Evolutionary conservation across 2,888 invertebrate species (phyloP), one percentile per base, ranked within the genome.

Genomic region (Pogonocherus hispidulus): DNA sequence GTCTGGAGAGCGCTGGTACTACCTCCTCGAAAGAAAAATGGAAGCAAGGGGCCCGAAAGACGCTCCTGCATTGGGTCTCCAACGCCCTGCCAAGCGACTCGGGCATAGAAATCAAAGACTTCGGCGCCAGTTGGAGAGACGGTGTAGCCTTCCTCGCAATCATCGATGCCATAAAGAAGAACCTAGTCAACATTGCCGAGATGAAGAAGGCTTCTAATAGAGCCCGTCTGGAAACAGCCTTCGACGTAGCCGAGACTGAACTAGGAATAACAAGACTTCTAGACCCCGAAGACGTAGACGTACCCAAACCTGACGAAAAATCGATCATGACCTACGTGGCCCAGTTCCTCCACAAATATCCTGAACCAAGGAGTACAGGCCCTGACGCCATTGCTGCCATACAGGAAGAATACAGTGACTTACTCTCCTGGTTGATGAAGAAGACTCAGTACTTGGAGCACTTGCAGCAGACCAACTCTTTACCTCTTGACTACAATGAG

Each of bases 301-400:
- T 97, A 22, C 93, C 94, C 23, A 95, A 95, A 84, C 98, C 98
- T 3, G 98, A 98, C 85, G 98, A 98, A 85, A 94, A 96, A 86
- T 97, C 97, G 71, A 96, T 98, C 79, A 98, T 98, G 98, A 98
- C 98, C 27, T 98, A 98, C 85, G 97, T 98, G 71, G 97, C 98
- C 44, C 98, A 98, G 88, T 98, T 98, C 87, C 89, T 98, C 82
- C 97, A 98, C 85, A 96, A 97, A 87, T 95, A 95, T 87, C 95
- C 95, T 52, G 95, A 95, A 87, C 94, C 95, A 57, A 93, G 92
- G 86, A 91, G 91, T 75, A 90, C 91, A 69, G 91, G 91, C 72
- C 89, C 90, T 18, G 92, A 92, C 82, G 91, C 92, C 67, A 91
- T 93, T 76, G 91, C 92, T 75, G 91, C 93, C 75, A 89, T 94